Evolutionary conservation across 2,888 invertebrate species (phyloP), one percentile per base, ranked within the genome.

Genomic region (Poecilus cupreus): DNA sequence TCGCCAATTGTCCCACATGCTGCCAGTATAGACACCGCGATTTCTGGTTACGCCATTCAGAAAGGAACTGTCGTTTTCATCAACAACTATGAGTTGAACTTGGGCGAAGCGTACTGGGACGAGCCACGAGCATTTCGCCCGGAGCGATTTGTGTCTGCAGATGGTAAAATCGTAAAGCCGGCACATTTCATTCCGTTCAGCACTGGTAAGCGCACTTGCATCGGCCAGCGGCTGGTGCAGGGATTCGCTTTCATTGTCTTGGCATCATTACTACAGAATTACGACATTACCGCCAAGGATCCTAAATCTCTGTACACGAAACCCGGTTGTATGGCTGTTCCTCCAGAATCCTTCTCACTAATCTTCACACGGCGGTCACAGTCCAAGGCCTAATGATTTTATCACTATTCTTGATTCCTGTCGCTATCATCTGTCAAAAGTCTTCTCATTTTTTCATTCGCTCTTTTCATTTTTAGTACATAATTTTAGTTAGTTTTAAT

Each of bases 1-100:
- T 97, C 97, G 0, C 97, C 97, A 0, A 97, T 97, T 81, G 97
- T 97, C 0, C 97, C 97, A 0, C 97, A 97, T 86, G 96, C 96
- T 0, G 96, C 97, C 0, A 95, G 95, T 0, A 92, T 93, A 84
- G 93, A 95, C 85, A 93, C 94, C 0, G 90, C 91, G 0, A 92
- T 97, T 3, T 92, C 93, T 51, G 96, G 94, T 0, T 95, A 92
- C 85, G 91, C 92, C 0, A 92, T 97, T 0, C 92, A 93, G 70
- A 94, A 94, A 86, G 96, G 95, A 0, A 96, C 96, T 0, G 91
- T 96, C 76, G 92, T 97, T 0, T 95, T 97, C 86, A 93, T 97
- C 22, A 97, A 97, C 86, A 97, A 96, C 86, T 96, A 94, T 87
- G 93, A 94, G 83, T 87, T 97, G 16, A 97, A 97, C 87, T 92